These are phyloP conservation scores for Venturia canescens DNA, from an alignment of 1,140 invertebrate species.

Conservation along the genomic window DNA sequence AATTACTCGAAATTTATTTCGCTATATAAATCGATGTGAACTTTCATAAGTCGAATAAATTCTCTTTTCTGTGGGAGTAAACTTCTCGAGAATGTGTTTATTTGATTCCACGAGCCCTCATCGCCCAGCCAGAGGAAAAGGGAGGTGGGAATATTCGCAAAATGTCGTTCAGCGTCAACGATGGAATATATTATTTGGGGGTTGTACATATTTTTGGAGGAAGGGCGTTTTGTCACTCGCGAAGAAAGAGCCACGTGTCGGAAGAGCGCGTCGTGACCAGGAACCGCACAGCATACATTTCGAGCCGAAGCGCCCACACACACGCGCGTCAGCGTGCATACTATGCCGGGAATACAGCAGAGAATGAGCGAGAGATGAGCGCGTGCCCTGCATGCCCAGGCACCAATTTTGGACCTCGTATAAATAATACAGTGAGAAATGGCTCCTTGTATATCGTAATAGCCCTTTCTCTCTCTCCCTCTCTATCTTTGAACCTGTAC, in stretches of 20 bases:
- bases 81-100: slow-evolving; percentile 33
- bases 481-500: slow-evolving; percentile 51
- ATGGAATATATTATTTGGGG: slow-evolving; percentile 16
- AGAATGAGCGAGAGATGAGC: slow-evolving; percentile 55
- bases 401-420: slow-evolving; percentile 71
- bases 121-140: background rate
- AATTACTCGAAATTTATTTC: too few species aligned
- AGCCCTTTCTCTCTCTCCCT: background rate
- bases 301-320: background rate
- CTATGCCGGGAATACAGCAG: background rate
- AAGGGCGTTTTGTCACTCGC: slow-evolving; percentile 10
- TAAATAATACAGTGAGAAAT: slow-evolving; percentile 74
- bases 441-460: slow-evolving; percentile 56
- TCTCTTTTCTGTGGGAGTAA: too few species aligned
- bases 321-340: background rate
- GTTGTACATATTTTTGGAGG: slow-evolving; percentile 39
- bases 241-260: slow-evolving; percentile 32
- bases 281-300: slow-evolving; percentile 21
- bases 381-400: slow-evolving; percentile 72
- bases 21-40: too few species aligned
- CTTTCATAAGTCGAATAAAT: too few species aligned
- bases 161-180: slow-evolving; percentile 26
- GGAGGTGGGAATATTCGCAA: slow-evolving; percentile 13
- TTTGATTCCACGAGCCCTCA: background rate
- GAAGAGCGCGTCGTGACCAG: slow-evolving; percentile 39